These are phyloP conservation scores for Octodonta nipae DNA, from an alignment of 2,888 invertebrate genomes.

Conservation along the genomic window DNA sequence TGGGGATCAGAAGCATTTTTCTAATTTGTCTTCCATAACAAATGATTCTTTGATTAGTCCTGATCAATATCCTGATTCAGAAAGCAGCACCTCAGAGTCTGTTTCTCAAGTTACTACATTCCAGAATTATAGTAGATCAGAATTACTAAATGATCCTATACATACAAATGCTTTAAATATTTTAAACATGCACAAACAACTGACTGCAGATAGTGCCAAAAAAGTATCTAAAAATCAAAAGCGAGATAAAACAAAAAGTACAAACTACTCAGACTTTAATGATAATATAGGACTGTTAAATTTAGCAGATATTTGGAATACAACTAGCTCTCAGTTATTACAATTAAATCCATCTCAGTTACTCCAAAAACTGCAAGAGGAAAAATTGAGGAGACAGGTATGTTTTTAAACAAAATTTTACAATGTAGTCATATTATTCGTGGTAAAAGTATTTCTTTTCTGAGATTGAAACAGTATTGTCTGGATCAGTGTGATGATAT, in stretches of 20 bases:
- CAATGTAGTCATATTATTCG: too few relatives aligned
- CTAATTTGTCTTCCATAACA: neutral
- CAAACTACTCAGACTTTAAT: constrained; percentile 11
- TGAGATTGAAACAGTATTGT: too few relatives aligned
- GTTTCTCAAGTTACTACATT: constrained; percentile 22
- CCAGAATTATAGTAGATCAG: constrained; percentile 7
- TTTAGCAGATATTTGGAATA: constrained; percentile 52
- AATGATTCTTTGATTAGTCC: neutral
- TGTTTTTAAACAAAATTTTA: neutral
- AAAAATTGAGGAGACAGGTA: constrained; percentile 62
- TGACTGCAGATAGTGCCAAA: constrained; percentile 13
- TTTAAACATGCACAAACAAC: constrained; percentile 21
- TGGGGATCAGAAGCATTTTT: too few relatives aligned
- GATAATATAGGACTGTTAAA: constrained; percentile 28
- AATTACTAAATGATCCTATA: constrained; percentile 13
- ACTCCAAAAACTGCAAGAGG: constrained; percentile 53
- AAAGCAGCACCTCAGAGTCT: constrained; percentile 23
- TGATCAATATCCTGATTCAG: constrained; percentile 11
- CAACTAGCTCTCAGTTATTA: too few relatives aligned
- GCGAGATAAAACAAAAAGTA: constrained; percentile 11
- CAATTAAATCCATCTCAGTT: constrained; percentile 15
- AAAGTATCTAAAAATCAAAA: constrained; percentile 10
- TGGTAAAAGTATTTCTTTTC: too few relatives aligned
- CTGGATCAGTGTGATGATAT: too few relatives aligned
- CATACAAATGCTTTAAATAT: constrained; percentile 22